Percentiles rank a stretch among this genome's conserved stretches.
Conservation (phyloP, 2,888 invertebrate genomes). For the Drosophila gaucha region DNA sequence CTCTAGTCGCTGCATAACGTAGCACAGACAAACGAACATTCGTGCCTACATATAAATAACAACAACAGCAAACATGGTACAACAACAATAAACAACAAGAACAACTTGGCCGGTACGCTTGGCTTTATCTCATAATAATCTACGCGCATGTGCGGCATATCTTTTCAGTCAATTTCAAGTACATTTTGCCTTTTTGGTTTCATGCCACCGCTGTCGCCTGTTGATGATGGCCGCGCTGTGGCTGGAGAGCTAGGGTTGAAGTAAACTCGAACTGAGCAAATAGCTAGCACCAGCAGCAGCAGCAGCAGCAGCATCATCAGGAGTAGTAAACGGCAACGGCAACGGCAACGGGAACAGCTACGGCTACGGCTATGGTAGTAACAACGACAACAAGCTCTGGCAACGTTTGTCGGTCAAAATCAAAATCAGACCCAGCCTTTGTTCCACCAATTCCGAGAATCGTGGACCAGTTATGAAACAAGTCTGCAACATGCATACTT, state of each 20-base stretch:
- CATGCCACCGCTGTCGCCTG: conserved; percentile 52
- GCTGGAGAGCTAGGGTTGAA: conserved; percentile 33
- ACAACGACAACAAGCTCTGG: conserved; percentile 61
- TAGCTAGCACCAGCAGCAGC: conserved; percentile 22
- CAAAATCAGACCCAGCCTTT: conserved; percentile 78
- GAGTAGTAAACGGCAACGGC: conserved; percentile 41
- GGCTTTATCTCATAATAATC: conserved; percentile 74
- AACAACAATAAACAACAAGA: conserved; percentile 20
- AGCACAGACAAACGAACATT: not conserved
- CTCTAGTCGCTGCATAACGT: conserved; percentile 19
- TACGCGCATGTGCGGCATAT: conserved; percentile 79
- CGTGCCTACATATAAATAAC: not conserved
- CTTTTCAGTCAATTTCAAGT: conserved; percentile 77
- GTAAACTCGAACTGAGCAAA: conserved; percentile 27
- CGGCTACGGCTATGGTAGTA: conserved; percentile 25
- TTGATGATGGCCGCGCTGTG: conserved; percentile 54
- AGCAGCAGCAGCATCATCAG: conserved; percentile 37
- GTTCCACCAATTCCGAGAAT: conserved; percentile 82
- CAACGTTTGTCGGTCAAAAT: conserved; percentile 84
- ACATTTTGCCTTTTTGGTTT: conserved; percentile 69
- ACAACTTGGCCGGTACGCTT: conserved; percentile 34
- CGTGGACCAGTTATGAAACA: conserved; percentile 84
- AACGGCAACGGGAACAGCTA: conserved; percentile 7
- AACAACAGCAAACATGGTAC: conserved; percentile 8
- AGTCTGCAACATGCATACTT: conserved; percentile 74